Conservation (phyloP, 2,888 invertebrate species). For the Rambutsinella grinnellia region DNA sequence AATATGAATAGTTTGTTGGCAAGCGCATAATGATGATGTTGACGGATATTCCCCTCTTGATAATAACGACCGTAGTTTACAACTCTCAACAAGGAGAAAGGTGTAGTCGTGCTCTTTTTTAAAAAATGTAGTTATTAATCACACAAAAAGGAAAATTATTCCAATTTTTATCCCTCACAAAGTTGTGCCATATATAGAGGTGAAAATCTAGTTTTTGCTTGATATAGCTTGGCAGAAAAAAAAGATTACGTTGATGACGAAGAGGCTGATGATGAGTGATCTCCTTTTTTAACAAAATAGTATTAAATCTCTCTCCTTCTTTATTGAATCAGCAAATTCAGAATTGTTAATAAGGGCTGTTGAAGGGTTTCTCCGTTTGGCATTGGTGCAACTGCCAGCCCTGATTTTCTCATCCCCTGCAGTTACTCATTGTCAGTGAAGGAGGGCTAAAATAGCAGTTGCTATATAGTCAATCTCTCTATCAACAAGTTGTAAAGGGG, state of each 20-base stretch:
- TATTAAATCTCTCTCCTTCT: conserved; percentile 6
- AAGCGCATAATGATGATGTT: not conserved
- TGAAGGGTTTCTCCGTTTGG: not conserved
- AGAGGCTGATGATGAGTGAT: conserved; percentile 33
- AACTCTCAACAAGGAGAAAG: not conserved
- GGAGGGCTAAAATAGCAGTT: not conserved
- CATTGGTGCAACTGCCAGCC: not conserved
- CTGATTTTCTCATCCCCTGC: not conserved
- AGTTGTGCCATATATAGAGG: conserved; percentile 53
- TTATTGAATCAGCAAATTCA: not conserved
- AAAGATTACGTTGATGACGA: not conserved
- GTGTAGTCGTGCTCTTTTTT: not conserved
- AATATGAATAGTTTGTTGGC: not conserved
- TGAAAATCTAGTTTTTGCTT: conserved; percentile 43
- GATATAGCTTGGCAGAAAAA: conserved; percentile 7
- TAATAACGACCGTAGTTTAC: not conserved
- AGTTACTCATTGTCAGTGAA: not conserved
- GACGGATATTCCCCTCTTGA: not conserved
- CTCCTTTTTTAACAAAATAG: conserved; percentile 31
- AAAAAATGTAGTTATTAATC: conserved; percentile 12
- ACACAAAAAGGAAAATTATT: conserved; percentile 25
- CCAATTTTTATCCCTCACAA: conserved; percentile 34
- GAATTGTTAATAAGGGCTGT: not conserved
- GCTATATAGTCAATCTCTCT: not conserved
- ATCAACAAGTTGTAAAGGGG: conserved; percentile 12